phyloP scores from a whole-genome alignment of 2,113 vertebrate species.

The Perognathus longimembris region DNA sequence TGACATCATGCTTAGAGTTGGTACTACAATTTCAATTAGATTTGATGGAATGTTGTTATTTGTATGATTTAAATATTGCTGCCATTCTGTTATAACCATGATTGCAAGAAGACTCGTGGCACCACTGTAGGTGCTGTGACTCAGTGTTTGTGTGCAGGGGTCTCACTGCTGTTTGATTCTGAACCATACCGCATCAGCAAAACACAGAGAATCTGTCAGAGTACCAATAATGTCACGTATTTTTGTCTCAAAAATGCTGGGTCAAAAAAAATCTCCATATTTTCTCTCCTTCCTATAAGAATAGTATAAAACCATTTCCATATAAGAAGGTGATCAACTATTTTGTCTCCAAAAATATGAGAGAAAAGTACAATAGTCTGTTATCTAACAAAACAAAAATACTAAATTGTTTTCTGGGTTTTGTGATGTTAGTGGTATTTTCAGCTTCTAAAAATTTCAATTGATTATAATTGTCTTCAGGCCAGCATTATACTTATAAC shows the following conservation, averaged over 20 bases:
- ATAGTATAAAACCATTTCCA: not conserved
- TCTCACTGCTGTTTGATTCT: too few species aligned
- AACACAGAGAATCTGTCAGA: not conserved
- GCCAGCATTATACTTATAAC: not conserved
- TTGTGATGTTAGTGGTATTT: not conserved
- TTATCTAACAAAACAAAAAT: not conserved
- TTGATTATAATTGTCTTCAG: not conserved
- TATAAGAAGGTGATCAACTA: not conserved
- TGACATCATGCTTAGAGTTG: not conserved
- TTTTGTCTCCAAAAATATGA: not conserved
- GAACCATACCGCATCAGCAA: too few species aligned
- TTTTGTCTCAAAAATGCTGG: not conserved
- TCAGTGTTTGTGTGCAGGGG: not conserved
- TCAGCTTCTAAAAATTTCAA: slow-evolving; percentile 1
- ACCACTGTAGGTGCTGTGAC: not conserved
- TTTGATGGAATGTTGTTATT: not conserved
- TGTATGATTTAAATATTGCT: not conserved
- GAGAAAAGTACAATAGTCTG: not conserved
- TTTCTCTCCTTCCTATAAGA: not conserved
- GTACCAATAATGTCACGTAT: not conserved
- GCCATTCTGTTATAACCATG: not conserved
- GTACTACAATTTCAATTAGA: not conserved
- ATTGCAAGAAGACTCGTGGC: not conserved
- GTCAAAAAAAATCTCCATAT: not conserved
- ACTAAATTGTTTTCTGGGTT: not conserved